These are phyloP conservation scores for Thryonomys swinderianus DNA, from an alignment of 2,113 vertebrate genomes.

Conservation along the genomic window DNA sequence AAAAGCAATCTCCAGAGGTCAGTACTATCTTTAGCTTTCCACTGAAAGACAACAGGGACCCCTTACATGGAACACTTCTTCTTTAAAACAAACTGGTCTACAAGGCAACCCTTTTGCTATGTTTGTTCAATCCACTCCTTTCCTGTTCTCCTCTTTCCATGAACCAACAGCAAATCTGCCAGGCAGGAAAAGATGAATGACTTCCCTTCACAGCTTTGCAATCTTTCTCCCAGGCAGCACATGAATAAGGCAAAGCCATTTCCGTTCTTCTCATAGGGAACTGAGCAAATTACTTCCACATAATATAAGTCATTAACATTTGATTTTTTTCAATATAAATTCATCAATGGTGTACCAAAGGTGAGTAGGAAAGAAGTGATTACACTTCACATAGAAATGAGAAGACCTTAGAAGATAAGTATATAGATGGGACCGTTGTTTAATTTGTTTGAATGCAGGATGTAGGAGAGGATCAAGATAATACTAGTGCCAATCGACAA, in stretches of 20 bases:
- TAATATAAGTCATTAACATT: background rate
- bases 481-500: background rate
- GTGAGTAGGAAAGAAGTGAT: background rate
- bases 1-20: background rate
- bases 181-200: slow-evolving; percentile 37
- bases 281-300: background rate
- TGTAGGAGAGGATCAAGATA: background rate
- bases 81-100: background rate
- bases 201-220: slow-evolving; percentile 40
- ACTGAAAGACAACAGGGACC: background rate
- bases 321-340: slow-evolving; percentile 1
- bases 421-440: background rate
- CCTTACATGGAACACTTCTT: background rate
- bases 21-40: background rate
- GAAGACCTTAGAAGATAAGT: background rate
- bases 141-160: background rate
- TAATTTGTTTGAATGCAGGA: slow-evolving; percentile 23
- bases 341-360: background rate
- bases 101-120: background rate
- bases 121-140: background rate
- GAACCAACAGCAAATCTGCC: slow-evolving; percentile 9
- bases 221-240: background rate
- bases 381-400: background rate
- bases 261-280: slow-evolving; percentile 37
- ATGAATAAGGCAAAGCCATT: background rate